Base-by-base conservation (phyloP, 2,888 invertebrate genomes). In the Heliconius ethilla region DNA sequence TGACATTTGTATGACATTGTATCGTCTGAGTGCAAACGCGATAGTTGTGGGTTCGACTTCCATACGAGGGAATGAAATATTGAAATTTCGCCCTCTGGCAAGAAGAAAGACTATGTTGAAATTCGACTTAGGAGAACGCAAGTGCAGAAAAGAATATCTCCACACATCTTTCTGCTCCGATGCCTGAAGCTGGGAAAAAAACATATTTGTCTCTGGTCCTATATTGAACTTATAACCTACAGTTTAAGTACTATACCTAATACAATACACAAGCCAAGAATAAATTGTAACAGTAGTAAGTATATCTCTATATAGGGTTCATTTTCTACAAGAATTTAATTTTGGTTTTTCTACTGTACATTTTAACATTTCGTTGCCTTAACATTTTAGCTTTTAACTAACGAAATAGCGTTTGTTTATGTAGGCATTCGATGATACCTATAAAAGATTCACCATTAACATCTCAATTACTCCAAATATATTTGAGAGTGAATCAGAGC, bases 391-490 rank as follows among this genome's bases (percentile, higher is more conserved):
- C 63, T 74, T 74, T 74, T 63, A 45, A 11, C 40, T 65, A 63
- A 63, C 62, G 22, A 74, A 74, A 74, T 63, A 74, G 25, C 18
- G 25, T 40, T 11, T 74, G 40, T 74, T 74, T 74, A 65, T 27
- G 25, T 74, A 45, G 37, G 15, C 18, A 65, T 65, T 74, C n/a
- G 37, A 40, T 27, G 25, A 70, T 40, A 63, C 27, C 27, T 63
- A 65, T 45, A 62, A 65, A 40, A 45, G 37, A 72, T 59, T 22
- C 45, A 27, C 63, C 74, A 74, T 74, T 74, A 74, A 74, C 45
- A 29, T 65, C 63, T 74, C 74, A 74, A 74, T 74, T 74, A 74
- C 45, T 40, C 63, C 6, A 63, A 63, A 74, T 74, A 65, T 65
- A 63, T 74, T 74, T 63, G 45, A 63, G 18, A 25, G 40, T 37